Base-by-base conservation (phyloP, 1,140 invertebrate species). In the Cardiocondyla obscurior region DNA sequence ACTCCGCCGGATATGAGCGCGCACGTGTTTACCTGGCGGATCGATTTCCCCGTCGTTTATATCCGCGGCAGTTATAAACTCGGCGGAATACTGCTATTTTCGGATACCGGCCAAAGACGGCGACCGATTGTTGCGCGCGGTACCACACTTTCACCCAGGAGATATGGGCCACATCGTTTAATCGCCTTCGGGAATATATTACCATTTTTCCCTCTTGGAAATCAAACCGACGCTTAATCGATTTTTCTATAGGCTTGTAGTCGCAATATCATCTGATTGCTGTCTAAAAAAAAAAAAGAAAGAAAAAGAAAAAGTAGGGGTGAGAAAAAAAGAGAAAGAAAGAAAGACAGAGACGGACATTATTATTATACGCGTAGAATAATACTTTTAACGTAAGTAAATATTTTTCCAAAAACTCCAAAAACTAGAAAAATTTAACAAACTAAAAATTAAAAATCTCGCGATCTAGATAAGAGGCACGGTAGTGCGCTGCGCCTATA, bases 11-110 rank as follows among this genome's bases (percentile, higher is more conserved):
- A 79, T 79, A 67, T 79, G 74, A 79, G 33, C 44, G 30, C 60
- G 60, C 60, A 65, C 46, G 62, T 79, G 74, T 79, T 79, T 79
- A 79, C 74, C 62, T 79, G 74, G 16, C 49, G 30, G 44, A 77
- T 77, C 60, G 74, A 79, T 79, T 33, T 33, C 42, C 60, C 8
- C 46, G 12, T 10, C 46, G 33, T 51, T 77, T 51, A 65, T 77
- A 77, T 53, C 39, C 72, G 55, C 22, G 55, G 33, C 39, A 53
- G 46, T 79, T 53, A 79, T 79, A 79, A 67, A 69, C 60, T 67
- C 62, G 19, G 16, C 33, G 62, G n/a, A 67, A 67, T 67, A n/a
- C 62, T 12, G 33, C 74, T 77, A 65, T 79, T 79, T 55, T 79
- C 62, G 62, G 22, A 39, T n/a, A 12, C 22, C 25, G 72, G 44